Percentiles rank a stretch among this genome's conserved stretches.
Conservation (phyloP, 2,888 invertebrate genomes). For the Drosophila eohydei region DNA sequence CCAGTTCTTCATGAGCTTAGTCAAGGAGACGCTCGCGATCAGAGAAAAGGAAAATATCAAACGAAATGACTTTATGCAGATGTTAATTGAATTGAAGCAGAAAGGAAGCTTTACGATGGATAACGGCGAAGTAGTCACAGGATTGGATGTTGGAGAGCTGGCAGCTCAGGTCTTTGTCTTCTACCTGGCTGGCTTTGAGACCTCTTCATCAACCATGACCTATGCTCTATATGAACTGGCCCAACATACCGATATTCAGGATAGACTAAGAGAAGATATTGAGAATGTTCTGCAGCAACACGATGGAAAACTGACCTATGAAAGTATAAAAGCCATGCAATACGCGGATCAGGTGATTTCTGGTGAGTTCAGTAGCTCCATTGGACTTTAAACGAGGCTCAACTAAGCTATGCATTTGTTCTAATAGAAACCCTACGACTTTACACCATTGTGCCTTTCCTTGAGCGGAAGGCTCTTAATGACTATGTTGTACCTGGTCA, state of each 20-base stretch:
- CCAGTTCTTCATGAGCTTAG: constrained; percentile 81
- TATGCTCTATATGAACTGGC: constrained; percentile 86
- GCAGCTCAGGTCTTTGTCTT: constrained; percentile 86
- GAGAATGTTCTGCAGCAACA: constrained; percentile 80
- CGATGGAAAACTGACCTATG: constrained; percentile 84
- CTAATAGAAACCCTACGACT: constrained; percentile 86
- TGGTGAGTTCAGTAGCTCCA: constrained; percentile 74
- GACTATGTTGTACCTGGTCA: constrained; percentile 86
- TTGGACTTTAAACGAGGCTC: background rate
- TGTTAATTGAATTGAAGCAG: constrained; percentile 84
- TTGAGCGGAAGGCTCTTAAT: constrained; percentile 86
- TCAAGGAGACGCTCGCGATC: constrained; percentile 83
- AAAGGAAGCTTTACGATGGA: constrained; percentile 67
- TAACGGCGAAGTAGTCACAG: constrained; percentile 66
- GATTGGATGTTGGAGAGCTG: constrained; percentile 84
- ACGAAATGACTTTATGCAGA: constrained; percentile 86
- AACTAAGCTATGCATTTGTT: background rate
- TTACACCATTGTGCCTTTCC: constrained; percentile 86
- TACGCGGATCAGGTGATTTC: constrained; percentile 85
- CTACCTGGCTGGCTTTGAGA: constrained; percentile 86
- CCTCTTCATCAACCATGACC: constrained; percentile 85
- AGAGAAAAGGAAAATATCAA: constrained; percentile 81
- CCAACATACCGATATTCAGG: constrained; percentile 85
- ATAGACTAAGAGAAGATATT: constrained; percentile 84
- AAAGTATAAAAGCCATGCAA: constrained; percentile 82